Conservation (phyloP, 92 coral and sea anemone species). For the Pocillopora grandis region DNA sequence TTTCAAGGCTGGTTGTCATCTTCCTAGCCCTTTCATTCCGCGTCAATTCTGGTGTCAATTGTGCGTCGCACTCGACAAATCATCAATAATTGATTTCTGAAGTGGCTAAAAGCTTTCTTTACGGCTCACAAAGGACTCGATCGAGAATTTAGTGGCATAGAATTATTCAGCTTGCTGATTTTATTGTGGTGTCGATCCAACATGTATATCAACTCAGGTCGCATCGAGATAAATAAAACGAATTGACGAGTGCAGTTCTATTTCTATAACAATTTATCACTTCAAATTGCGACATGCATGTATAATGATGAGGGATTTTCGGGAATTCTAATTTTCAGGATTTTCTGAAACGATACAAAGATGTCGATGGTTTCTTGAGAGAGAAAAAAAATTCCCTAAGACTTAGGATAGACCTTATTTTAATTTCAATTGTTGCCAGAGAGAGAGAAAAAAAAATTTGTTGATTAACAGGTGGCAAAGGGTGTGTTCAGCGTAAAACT, state of each 20-base stretch:
- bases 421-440: neutral
- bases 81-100: conserved; percentile 11
- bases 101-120: neutral
- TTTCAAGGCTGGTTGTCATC: neutral
- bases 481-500: conserved; percentile 10
- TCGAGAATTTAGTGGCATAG: neutral
- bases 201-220: neutral
- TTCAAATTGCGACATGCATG: neutral
- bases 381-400: too few species aligned
- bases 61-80: neutral
- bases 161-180: too few species aligned
- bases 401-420: too few species aligned
- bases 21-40: neutral
- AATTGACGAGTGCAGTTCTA: too few species aligned
- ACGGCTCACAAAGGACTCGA: neutral
- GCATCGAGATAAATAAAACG: neutral
- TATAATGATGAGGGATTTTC: neutral
- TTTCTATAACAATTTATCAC: too few species aligned
- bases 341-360: too few species aligned
- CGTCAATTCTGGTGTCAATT: neutral
- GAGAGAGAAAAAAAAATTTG: neutral
- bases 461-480: conserved; percentile 20
- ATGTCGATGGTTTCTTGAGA: too few species aligned
- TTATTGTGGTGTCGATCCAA: too few species aligned
- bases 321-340: too few species aligned